These are phyloP conservation scores for Copsychus sechellarum DNA, from an alignment of 2,113 vertebrate species.

Conservation along the genomic window DNA sequence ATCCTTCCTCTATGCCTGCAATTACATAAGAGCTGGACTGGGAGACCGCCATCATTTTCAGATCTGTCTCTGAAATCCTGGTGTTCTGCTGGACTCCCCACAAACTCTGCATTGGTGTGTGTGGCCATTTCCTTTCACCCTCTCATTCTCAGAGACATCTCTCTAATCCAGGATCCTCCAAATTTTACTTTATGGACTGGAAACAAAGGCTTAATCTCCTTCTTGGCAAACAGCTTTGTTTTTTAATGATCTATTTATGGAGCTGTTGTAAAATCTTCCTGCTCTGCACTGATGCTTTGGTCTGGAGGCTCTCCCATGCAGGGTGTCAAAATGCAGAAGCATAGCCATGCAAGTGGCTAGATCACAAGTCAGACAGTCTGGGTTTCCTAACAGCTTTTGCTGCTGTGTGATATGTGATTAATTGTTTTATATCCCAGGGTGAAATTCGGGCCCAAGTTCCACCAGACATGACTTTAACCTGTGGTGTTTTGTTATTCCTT, in stretches of 20 bases:
- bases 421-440: neutral
- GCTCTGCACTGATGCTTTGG: neutral
- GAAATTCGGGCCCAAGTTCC: neutral
- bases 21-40: neutral
- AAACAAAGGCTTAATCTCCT: neutral
- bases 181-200: neutral
- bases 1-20: neutral
- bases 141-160: neutral
- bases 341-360: rapidly evolving
- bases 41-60: neutral
- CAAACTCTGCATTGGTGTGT: rapidly evolving
- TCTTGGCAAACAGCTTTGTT: neutral
- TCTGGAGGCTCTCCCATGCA: neutral
- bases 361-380: neutral
- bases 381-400: neutral
- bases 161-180: neutral
- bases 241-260: neutral
- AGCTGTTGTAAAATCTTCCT: neutral
- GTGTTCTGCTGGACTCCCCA: neutral
- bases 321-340: neutral
- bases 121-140: neutral
- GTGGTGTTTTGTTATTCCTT: neutral
- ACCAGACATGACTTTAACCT: neutral
- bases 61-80: neutral
- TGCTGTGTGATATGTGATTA: neutral